Evolutionary conservation across 2,888 invertebrate species (phyloP).

Genomic region (Epinotia nisella): DNA sequence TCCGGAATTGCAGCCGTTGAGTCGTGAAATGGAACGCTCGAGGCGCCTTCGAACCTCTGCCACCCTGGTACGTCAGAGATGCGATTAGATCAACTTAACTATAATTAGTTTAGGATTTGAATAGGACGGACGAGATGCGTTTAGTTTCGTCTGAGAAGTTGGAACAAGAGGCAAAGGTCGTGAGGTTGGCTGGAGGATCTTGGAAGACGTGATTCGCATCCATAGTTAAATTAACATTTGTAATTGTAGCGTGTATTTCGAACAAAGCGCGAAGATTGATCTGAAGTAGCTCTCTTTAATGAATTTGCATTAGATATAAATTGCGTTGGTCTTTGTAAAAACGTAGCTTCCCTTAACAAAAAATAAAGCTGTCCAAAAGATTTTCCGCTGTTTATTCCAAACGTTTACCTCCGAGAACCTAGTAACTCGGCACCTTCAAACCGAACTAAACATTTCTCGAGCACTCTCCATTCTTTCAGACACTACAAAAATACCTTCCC

Average conservation of each 20-base stretch:
- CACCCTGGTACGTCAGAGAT: conserved; percentile 16
- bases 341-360: background rate
- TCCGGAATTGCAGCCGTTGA: conserved; percentile 57
- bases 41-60: conserved; percentile 37
- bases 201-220: conserved; percentile 7
- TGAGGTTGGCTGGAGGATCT: background rate
- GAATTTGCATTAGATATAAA: background rate
- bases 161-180: conserved; percentile 4
- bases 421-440: conserved; percentile 9
- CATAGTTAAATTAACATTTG: background rate
- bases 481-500: conserved; percentile 23
- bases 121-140: conserved; percentile 8
- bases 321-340: background rate
- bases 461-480: conserved; percentile 23
- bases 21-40: conserved; percentile 57
- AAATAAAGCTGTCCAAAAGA: conserved; percentile 1
- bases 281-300: background rate
- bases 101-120: conserved; percentile 31
- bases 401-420: conserved; percentile 8
- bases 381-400: conserved; percentile 13
- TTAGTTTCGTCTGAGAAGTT: conserved; percentile 20
- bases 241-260: background rate
- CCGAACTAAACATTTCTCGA: conserved; percentile 12
- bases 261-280: background rate
- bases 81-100: conserved; percentile 34